Evolutionary conservation across 2,888 invertebrate genomes (phyloP), one percentile per base, ranked within the genome.

Genomic region (Mesorhabditis belari): DNA sequence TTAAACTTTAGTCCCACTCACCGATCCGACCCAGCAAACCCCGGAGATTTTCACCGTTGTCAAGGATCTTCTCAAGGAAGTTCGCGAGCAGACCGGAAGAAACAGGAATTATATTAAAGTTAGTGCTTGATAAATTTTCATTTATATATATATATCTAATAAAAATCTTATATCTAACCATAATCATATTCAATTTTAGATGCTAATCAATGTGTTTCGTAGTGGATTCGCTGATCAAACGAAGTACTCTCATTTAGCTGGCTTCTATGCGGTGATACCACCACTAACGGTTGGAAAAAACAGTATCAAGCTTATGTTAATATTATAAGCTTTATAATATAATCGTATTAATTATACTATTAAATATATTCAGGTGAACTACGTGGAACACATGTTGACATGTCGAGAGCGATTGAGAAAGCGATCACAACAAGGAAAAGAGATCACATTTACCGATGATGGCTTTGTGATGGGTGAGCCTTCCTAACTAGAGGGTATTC

Each of bases 391-490:
- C 81, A 89, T 92, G 74, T 87, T 95, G 66, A 87, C 88, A 53
- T 89, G 90, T 58, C 94, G 94, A 81, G 93, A 95, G 77, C 90
- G 90, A 82, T 87, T 96, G 83, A 89, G 88, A 65, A 93, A 93
- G 81, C 92, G 91, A 81, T 90, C 90, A 80, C 5, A 65, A 5
- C 26, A 67, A 21, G 58, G 62, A 83, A 85, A 86, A 17, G 91
- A 90, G 17, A 90, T 91, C 55, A 88, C 91, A 1, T 93, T 98
- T 81, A 93, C 94, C 12, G 96, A 98, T 82, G 98, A 98, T 83
- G 98, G 98, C 17, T 96, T 98, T 84, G 90, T 93, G 4, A 90
- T 98, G 87, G 98, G 95, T 81, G n/a, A n/a, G n/a, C n/a, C n/a
- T n/a, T n/a, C n/a, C n/a, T n/a, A n/a, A n/a, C n/a, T n/a, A n/a